Evolutionary conservation across 2,797 vertebrate genomes (phyloP).

Genomic region (Microctenopoma steveboyesi): DNA sequence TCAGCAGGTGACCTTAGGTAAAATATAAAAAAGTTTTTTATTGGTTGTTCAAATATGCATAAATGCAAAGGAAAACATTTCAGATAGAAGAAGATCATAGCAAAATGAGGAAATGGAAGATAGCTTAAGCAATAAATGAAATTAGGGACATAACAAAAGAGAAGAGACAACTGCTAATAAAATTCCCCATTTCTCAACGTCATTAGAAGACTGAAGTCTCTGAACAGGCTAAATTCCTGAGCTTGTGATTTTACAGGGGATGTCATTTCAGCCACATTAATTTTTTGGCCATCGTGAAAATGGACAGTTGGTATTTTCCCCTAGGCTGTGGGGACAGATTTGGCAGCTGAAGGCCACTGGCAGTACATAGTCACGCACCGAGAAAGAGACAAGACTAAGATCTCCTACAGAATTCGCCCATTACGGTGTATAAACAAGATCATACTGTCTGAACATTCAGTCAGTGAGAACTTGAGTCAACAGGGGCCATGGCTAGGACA

Average conservation of each 20-base stretch:
- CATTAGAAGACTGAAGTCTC: conserved; percentile 5
- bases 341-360: conserved; percentile 62
- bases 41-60: conserved; percentile 31
- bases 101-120: conserved; percentile 70
- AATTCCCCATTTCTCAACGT: conserved; percentile 35
- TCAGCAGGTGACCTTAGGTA: conserved; percentile 20
- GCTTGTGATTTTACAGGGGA: conserved; percentile 39
- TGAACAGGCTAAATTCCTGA: conserved; percentile 24
- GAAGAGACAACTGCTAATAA: not conserved
- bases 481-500: conserved; percentile 32
- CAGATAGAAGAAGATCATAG: conserved; percentile 23
- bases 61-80: conserved; percentile 33
- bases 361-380: conserved; percentile 32
- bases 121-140: conserved; percentile 33
- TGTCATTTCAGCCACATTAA: conserved; percentile 51
- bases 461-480: conserved; percentile 30
- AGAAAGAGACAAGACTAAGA: conserved; percentile 20
- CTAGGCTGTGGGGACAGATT: conserved; percentile 58
- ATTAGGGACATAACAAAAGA: conserved; percentile 15
- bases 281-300: conserved; percentile 57
- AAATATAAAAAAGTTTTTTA: conserved; percentile 16
- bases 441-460: conserved; percentile 24
- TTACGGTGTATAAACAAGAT: conserved; percentile 14
- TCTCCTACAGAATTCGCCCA: conserved; percentile 28
- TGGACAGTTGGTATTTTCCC: conserved; percentile 71